A percentile compares a stretch with the other conserved stretches of the same genome.
Conservation (phyloP, 2,888 invertebrate genomes). For the Leptarthrus brevirostris region DNA sequence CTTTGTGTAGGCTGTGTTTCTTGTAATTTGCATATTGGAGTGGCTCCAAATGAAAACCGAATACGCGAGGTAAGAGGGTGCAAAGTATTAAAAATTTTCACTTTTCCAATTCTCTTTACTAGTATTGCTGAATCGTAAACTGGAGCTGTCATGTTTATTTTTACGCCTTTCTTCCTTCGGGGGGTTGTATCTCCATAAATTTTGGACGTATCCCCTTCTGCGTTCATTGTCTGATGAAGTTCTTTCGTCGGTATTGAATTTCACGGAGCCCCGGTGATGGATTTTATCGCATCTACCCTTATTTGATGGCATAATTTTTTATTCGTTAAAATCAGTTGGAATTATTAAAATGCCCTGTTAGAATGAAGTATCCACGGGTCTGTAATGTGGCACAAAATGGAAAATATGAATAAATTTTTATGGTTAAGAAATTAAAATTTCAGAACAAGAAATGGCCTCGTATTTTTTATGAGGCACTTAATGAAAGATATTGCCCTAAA, state of each 20-base stretch:
- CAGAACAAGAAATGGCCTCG: no score
- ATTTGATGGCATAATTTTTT: constrained; percentile 10
- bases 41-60: not conserved
- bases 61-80: constrained; percentile 8
- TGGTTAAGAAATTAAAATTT: not conserved
- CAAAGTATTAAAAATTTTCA: constrained; percentile 39
- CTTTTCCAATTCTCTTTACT: constrained; percentile 36
- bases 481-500: no score
- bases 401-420: not conserved
- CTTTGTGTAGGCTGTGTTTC: not conserved
- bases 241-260: constrained; percentile 3
- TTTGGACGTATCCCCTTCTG: constrained; percentile 1
- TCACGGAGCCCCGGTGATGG: not conserved
- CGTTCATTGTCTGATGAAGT: constrained; percentile 1
- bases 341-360: not conserved
- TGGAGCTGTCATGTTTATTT: constrained; percentile 23
- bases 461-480: no score
- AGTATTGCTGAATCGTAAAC: constrained; percentile 27
- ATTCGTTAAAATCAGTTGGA: not conserved
- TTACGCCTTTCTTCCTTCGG: not conserved
- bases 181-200: constrained; percentile 14
- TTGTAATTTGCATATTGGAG: constrained; percentile 32
- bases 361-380: not conserved
- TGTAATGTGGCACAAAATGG: not conserved
- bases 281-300: not conserved